Evolutionary conservation across 2,888 invertebrate genomes (phyloP).

Genomic region (Eustalomyia histrio): DNA sequence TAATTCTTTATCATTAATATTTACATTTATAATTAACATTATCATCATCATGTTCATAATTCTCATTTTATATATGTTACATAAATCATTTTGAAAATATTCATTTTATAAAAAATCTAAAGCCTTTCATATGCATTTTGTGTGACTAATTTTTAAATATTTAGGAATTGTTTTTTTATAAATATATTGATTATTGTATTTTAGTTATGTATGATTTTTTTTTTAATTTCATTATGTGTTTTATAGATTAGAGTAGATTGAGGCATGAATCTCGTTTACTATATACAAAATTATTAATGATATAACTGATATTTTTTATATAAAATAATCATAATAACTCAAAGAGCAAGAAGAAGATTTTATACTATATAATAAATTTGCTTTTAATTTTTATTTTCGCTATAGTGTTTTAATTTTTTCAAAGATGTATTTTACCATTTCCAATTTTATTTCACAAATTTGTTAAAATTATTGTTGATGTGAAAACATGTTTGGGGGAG

Average conservation of each 20-base stretch:
- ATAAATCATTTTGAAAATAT: background rate
- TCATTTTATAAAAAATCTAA: background rate
- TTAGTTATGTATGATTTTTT: conserved; percentile 35
- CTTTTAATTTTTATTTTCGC: conserved; percentile 36
- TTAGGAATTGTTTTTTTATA: conserved; percentile 43
- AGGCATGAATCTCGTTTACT: conserved; percentile 40
- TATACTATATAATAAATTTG: conserved; percentile 40
- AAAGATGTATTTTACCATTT: conserved; percentile 6
- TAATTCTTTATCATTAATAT: conserved; percentile 40
- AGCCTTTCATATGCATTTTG: conserved; percentile 35
- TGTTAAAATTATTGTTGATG: no score
- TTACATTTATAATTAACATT: conserved; percentile 6
- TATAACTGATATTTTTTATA: conserved; percentile 37
- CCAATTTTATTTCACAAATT: background rate
- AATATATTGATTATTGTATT: conserved; percentile 20
- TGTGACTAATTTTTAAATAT: conserved; percentile 43
- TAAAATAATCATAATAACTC: conserved; percentile 47
- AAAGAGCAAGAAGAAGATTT: conserved; percentile 51
- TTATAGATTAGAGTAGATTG: conserved; percentile 10
- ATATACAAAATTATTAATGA: conserved; percentile 30
- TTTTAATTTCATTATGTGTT: conserved; percentile 28
- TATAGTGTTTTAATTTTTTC: conserved; percentile 21
- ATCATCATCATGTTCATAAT: background rate
- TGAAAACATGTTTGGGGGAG: no score
- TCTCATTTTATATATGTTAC: background rate